These are phyloP conservation scores for Perizoma flavofasciatum DNA, from an alignment of 2,888 invertebrate species.

Conservation along the genomic window DNA sequence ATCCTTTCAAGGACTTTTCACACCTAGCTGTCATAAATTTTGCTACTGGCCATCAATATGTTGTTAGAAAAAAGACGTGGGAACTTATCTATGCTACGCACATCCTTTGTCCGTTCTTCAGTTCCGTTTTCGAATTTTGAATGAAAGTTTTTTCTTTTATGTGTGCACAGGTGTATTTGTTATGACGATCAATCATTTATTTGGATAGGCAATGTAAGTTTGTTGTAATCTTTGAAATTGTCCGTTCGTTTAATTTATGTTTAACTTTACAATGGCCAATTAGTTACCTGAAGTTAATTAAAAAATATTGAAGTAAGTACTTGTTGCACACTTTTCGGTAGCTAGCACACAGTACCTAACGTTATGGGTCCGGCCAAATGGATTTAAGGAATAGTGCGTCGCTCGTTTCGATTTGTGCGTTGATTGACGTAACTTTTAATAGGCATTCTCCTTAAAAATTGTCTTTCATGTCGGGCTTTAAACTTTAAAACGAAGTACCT, in stretches of 20 bases:
- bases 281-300: too few species aligned
- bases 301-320: too few species aligned
- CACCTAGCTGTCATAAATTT: constrained; percentile 61
- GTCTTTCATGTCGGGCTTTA: too few species aligned
- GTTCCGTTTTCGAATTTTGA: constrained; percentile 66
- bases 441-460: too few species aligned
- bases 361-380: too few species aligned
- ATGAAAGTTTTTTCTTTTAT: constrained; percentile 52
- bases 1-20: constrained; percentile 48
- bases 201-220: constrained; percentile 40
- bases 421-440: too few species aligned
- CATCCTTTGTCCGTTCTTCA: constrained; percentile 63
- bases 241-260: constrained; percentile 7
- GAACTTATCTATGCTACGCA: constrained; percentile 63
- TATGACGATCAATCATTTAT: constrained; percentile 41
- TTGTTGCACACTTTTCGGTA: too few species aligned
- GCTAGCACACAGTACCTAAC: too few species aligned
- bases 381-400: too few species aligned
- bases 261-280: constrained; percentile 4
- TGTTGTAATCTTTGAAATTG: constrained; percentile 28
- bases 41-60: constrained; percentile 59
- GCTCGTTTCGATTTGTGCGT: too few species aligned
- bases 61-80: constrained; percentile 66
- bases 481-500: too few species aligned
- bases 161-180: constrained; percentile 77